Conservation (phyloP, 1,140 invertebrate species). For the Brachionus sp. region DNA sequence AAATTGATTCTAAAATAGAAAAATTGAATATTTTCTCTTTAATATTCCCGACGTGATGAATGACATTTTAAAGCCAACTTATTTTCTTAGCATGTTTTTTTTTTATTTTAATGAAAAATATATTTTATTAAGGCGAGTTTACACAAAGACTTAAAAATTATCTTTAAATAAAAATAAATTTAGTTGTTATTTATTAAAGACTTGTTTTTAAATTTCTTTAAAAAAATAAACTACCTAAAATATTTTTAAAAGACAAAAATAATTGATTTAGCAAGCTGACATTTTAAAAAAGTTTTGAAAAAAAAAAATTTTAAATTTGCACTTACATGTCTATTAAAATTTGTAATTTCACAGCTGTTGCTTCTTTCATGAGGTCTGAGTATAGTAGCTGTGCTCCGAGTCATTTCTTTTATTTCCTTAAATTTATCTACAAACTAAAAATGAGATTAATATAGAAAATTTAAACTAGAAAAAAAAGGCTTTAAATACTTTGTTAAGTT, state of each 20-base stretch:
- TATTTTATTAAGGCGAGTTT: too few relatives aligned
- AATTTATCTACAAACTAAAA: constrained; percentile 94
- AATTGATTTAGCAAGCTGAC: too few relatives aligned
- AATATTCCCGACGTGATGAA: background rate
- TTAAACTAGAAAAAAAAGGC: background rate
- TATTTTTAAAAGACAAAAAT: background rate
- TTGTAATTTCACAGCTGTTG: constrained; percentile 53
- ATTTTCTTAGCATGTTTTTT: too few relatives aligned
- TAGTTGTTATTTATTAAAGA: background rate
- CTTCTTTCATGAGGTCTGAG: constrained; percentile 49
- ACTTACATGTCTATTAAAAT: constrained; percentile 43
- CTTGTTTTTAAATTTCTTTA: background rate
- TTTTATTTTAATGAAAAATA: constrained; percentile 6
- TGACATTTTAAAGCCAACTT: background rate
- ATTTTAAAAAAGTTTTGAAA: too few relatives aligned
- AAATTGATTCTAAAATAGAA: background rate
- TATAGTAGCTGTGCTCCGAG: constrained; percentile 53
- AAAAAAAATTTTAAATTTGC: background rate
- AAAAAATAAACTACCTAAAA: background rate
- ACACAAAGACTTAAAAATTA: too few relatives aligned
- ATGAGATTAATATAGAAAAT: constrained; percentile 4
- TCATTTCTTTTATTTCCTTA: constrained; percentile 93
- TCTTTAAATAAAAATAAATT: too few relatives aligned
- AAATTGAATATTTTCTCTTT: background rate
- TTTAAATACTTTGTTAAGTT: constrained; percentile 76